Conservation (phyloP, 2,888 invertebrate genomes). For the Asteroscopus sphinx region DNA sequence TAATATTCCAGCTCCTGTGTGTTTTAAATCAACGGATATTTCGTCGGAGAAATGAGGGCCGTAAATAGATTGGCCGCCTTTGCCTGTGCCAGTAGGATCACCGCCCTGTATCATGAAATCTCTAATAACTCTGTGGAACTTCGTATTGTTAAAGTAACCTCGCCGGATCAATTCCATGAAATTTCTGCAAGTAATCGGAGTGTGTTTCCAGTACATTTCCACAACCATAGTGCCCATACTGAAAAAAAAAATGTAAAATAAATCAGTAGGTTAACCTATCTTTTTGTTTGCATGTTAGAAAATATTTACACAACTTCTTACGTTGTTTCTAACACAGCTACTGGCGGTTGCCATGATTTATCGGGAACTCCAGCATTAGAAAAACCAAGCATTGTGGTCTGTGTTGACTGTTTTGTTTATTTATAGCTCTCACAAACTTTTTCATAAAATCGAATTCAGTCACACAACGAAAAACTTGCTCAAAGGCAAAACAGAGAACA, state of each 20-base stretch:
- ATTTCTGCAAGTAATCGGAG: constrained; percentile 99
- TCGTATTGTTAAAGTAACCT: constrained; percentile 98
- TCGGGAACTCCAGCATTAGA: constrained; percentile 94
- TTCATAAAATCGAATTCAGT: too few species aligned
- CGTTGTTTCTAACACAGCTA: constrained; percentile 95
- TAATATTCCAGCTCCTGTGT: constrained; percentile 96
- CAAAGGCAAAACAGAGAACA: too few species aligned
- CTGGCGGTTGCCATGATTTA: constrained; percentile 96
- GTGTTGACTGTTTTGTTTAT: not conserved
- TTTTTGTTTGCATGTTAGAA: not conserved
- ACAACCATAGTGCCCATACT: constrained; percentile 98
- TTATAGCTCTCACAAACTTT: not conserved
- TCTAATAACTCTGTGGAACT: constrained; percentile 98
- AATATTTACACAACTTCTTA: constrained; percentile 80
- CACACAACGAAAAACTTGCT: too few species aligned
- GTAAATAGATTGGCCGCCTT: constrained; percentile 99
- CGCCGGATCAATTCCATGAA: constrained; percentile 98
- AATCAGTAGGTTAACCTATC: not conserved
- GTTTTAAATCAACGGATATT: constrained; percentile 97
- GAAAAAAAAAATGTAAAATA: constrained; percentile 68
- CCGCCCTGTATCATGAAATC: constrained; percentile 99
- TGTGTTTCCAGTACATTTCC: constrained; percentile 99
- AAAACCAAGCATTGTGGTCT: constrained; percentile 79
- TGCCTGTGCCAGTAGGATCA: constrained; percentile 99
- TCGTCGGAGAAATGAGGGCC: constrained; percentile 98